Conservation (phyloP, 2,797 vertebrate genomes). For the Cossypha niveicapilla region DNA sequence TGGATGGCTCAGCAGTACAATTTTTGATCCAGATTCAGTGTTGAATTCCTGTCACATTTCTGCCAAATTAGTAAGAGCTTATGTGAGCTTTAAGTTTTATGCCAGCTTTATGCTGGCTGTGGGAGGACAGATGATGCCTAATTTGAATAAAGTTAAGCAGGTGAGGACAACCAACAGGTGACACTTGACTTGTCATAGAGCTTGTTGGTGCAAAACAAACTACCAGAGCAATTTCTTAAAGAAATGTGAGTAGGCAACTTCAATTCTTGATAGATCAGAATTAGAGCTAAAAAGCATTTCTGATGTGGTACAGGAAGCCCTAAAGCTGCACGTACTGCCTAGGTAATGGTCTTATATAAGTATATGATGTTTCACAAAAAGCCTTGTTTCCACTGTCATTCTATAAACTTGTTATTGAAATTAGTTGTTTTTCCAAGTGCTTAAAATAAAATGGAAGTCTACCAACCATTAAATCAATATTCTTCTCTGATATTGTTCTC, state of each 20-base stretch:
- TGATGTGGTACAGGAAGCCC: neutral
- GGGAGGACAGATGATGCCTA: neutral
- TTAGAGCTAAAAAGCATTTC: neutral
- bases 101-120: neutral
- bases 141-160: neutral
- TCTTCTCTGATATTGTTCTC: neutral
- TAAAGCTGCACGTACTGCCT: neutral
- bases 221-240: neutral
- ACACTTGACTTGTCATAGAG: neutral
- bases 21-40: neutral
- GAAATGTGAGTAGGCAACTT: neutral
- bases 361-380: neutral
- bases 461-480: neutral
- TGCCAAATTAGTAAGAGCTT: constrained; percentile 23
- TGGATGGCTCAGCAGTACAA: neutral
- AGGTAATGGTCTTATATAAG: neutral
- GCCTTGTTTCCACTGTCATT: neutral
- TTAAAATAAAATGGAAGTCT: neutral
- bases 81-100: constrained; percentile 4
- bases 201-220: neutral
- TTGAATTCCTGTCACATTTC: constrained; percentile 6
- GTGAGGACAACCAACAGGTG: neutral
- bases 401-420: neutral
- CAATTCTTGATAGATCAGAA: neutral
- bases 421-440: neutral